These are phyloP conservation scores for Coelopa pilipes DNA, from an alignment of 2,888 invertebrate species.

Conservation along the genomic window DNA sequence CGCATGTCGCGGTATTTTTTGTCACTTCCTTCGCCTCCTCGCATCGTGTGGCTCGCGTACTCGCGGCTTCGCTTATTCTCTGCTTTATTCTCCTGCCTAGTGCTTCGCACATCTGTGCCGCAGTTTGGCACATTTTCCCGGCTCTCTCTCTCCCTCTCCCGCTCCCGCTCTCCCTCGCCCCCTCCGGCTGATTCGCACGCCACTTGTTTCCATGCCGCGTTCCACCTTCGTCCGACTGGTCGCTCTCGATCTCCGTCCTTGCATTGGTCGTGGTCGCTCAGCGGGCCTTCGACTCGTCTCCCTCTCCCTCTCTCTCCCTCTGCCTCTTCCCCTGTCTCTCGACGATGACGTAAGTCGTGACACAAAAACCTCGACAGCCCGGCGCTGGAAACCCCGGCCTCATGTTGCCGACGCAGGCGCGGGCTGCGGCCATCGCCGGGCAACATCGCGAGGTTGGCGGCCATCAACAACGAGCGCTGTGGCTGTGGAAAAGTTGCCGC, in stretches of 20 bases:
- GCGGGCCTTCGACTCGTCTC: neutral
- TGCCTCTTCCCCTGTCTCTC: neutral
- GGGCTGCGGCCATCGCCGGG: neutral
- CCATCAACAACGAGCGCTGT: too few species aligned
- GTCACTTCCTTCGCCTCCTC: too few species aligned
- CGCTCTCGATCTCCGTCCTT: neutral
- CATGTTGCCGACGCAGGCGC: slow-evolving; percentile 31
- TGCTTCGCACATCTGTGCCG: slow-evolving; percentile 23
- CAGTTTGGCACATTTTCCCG: slow-evolving; percentile 17
- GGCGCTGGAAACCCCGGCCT: slow-evolving; percentile 11
- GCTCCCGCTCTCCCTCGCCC: neutral
- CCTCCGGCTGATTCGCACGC: neutral
- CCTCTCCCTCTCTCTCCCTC: neutral
- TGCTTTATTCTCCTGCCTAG: neutral
- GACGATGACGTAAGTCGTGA: slow-evolving; percentile 54
- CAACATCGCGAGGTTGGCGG: neutral
- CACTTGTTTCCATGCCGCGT: neutral
- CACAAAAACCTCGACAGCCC: slow-evolving; percentile 52
- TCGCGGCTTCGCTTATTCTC: neutral
- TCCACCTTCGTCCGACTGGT: neutral
- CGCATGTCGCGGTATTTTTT: slow-evolving; percentile 21
- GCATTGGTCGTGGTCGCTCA: neutral
- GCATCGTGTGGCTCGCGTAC: neutral
- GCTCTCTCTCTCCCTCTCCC: neutral
- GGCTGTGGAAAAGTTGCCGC: too few species aligned